Evolutionary conservation across 2,797 vertebrate genomes (phyloP).

Genomic region (Danio aesculapii): DNA sequence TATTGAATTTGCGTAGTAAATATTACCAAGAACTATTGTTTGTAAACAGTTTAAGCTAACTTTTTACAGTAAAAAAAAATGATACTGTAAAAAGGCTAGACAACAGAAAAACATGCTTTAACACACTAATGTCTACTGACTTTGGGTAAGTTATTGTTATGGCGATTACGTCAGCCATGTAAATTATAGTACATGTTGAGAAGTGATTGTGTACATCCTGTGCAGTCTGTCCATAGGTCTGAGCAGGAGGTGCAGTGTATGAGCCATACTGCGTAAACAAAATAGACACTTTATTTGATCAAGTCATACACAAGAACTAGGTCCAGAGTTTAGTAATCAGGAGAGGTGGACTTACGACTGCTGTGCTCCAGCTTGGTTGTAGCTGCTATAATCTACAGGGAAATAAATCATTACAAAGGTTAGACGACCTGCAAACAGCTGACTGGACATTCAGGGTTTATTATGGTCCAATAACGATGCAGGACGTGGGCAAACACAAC

Average conservation of each 20-base stretch:
- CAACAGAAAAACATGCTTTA: too few species aligned
- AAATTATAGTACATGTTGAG: too few species aligned
- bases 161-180: too few species aligned
- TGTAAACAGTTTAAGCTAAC: too few species aligned
- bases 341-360: slow-evolving; percentile 86
- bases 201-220: slow-evolving; percentile 75
- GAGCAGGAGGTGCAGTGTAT: slow-evolving; percentile 91
- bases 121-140: too few species aligned
- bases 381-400: slow-evolving; percentile 93
- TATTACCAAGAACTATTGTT: too few species aligned
- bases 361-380: slow-evolving; percentile 91
- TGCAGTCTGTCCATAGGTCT: slow-evolving; percentile 92
- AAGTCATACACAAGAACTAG: neutral
- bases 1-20: too few species aligned
- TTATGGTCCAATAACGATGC: neutral
- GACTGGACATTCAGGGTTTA: neutral
- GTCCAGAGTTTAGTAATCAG: neutral
- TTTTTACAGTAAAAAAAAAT: too few species aligned
- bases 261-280: slow-evolving; percentile 85
- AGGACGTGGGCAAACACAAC: neutral
- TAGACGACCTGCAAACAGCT: neutral
- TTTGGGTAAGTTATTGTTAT: too few species aligned
- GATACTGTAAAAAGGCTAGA: too few species aligned
- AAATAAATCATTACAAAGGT: neutral
- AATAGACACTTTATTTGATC: neutral